Percentiles rank a stretch among this genome's conserved stretches.
phyloP scores from a whole-genome alignment of 1,140 invertebrate species.

The Drosophila willistoni region DNA sequence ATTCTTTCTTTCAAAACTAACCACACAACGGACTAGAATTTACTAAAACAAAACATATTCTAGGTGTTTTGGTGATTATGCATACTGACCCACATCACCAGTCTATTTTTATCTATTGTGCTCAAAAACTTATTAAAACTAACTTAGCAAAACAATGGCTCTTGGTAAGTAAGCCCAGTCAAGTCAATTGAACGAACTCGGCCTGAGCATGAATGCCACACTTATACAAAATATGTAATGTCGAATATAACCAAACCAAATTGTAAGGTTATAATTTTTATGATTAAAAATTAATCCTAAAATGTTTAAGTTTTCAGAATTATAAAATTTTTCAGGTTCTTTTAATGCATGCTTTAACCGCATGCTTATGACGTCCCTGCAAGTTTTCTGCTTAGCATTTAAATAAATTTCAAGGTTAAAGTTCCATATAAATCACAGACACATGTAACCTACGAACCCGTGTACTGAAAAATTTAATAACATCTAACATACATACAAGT shows the following conservation, averaged over 20 bases:
- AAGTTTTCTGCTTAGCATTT: conserved; percentile 45
- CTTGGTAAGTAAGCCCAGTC: conserved; percentile 18
- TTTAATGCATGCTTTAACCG: conserved; percentile 46
- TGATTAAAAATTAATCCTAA: neutral
- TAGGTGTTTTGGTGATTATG: conserved; percentile 23
- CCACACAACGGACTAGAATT: conserved; percentile 34
- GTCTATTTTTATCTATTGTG: conserved; percentile 48
- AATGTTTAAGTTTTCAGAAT: neutral
- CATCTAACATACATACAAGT: neutral
- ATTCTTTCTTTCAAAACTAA: conserved; percentile 27
- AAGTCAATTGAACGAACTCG: conserved; percentile 52
- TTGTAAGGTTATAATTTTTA: neutral
- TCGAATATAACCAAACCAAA: too few species aligned
- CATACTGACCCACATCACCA: too few species aligned
- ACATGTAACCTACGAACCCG: conserved; percentile 58
- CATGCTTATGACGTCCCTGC: conserved; percentile 65
- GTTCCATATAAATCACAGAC: conserved; percentile 59
- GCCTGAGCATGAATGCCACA: neutral
- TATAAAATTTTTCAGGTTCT: neutral
- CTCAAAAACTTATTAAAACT: conserved; percentile 59
- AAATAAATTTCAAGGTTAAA: conserved; percentile 60
- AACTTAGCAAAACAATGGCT: conserved; percentile 61
- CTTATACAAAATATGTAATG: too few species aligned
- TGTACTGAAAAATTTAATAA: conserved; percentile 54
- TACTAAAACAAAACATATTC: conserved; percentile 17